Evolutionary conservation across 2,888 invertebrate species (phyloP), one percentile per base, ranked within the genome.

Genomic region (Rhingia campestris): DNA sequence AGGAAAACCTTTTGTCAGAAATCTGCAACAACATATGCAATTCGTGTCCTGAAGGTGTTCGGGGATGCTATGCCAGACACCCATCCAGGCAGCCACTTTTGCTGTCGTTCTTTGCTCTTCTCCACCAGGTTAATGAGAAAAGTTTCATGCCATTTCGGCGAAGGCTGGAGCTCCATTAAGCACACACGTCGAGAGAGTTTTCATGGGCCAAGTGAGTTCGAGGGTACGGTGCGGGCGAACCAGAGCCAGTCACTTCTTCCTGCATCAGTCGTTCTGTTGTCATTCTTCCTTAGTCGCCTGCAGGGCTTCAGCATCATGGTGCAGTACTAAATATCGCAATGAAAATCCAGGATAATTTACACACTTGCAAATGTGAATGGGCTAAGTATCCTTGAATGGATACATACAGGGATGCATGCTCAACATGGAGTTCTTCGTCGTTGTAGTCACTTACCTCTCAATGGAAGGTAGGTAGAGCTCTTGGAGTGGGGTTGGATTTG

Each of bases 111-210:
- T 58, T 49, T 56, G 43, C 39, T 66, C 77, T 70, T 81, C 43
- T 74, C 49, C 61, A 74, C 41, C 72, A 87, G 87, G 88, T 88
- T 91, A 90, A 90, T 91, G 90, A 90, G 90, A 91, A 90, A 90
- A 91, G 88, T 90, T 90, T 89, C 87, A 86, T 88, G 87, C 87
- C 87, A 87, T 87, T 88, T 88, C 87, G 88, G 88, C 87, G 88
- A 58, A 73, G 58, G 51, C 81, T 87, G 79, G 79, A 66, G 86
- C 81, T 84, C 81, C 86, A 86, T 86, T 86, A 87, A 86, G 84
- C 64, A 63, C 70, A 82, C 82, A 77, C 79, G 74, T 66, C 58
- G 72, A 72, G 61, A 6, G 22, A 22, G n/a, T 77, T 76, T 77
- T 82, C 63, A 2, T 22, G 58, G 69, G 51, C 56, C 64, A 81